Percentiles rank a stretch among this genome's conserved stretches.
phyloP scores from a whole-genome alignment of 2,113 vertebrate species.

The Malurus melanocephalus region DNA sequence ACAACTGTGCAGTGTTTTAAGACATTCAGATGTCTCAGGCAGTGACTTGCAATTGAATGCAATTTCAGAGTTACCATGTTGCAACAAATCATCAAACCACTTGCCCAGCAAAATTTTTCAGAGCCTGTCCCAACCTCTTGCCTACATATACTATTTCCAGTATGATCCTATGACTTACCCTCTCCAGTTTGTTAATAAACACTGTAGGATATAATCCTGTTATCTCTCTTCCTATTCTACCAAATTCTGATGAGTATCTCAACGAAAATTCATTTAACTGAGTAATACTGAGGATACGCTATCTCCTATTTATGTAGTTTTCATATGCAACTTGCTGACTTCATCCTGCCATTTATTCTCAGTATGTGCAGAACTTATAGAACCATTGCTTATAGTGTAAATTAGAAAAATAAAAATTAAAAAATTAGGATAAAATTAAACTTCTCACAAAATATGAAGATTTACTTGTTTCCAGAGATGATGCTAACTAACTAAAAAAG shows the following conservation, averaged over 20 bases:
- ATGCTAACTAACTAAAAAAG: background rate
- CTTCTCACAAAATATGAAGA: background rate
- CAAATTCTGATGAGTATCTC: background rate
- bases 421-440: background rate
- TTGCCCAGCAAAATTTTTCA: background rate
- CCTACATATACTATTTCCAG: background rate
- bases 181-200: background rate
- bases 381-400: background rate
- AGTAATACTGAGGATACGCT: background rate
- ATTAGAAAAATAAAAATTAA: background rate
- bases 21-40: background rate
- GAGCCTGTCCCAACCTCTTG: background rate
- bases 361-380: background rate
- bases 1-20: background rate
- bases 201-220: background rate
- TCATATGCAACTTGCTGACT: background rate
- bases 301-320: background rate
- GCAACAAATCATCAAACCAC: background rate
- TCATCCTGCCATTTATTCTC: background rate
- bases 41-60: background rate
- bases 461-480: background rate
- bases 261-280: background rate
- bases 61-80: background rate
- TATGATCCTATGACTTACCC: background rate
- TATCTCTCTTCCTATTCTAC: background rate